A percentile compares a stretch with the other conserved stretches of the same genome.
These are phyloP conservation scores for Branchellion lobata DNA, from an alignment of 2,888 invertebrate species.

Conservation along the genomic window DNA sequence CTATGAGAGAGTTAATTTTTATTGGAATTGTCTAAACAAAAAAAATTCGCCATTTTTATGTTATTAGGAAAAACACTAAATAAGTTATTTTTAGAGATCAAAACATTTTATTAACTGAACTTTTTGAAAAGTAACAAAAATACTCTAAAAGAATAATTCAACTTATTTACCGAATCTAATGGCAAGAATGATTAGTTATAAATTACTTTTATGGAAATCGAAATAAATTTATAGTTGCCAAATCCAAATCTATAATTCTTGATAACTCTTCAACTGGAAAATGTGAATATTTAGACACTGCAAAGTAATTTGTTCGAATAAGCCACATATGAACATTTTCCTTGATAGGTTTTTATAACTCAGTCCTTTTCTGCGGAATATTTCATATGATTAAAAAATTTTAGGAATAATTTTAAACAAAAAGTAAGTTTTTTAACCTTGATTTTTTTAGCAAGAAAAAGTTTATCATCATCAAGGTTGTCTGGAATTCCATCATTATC, in stretches of 20 bases:
- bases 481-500: constrained; percentile 47
- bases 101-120: neutral
- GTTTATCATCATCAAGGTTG: constrained; percentile 42
- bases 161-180: too few species aligned
- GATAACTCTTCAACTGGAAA: neutral
- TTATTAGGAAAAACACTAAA: constrained; percentile 30
- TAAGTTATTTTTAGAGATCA: neutral
- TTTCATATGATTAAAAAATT: neutral
- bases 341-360: neutral
- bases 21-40: neutral
- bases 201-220: too few species aligned
- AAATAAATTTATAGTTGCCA: too few species aligned
- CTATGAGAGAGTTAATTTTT: neutral
- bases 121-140: neutral
- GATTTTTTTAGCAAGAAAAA: neutral
- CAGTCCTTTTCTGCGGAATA: constrained; percentile 25
- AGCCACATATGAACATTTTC: neutral
- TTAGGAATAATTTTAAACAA: neutral
- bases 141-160: neutral
- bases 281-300: neutral
- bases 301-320: neutral
- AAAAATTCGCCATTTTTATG: constrained; percentile 24
- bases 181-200: too few species aligned
- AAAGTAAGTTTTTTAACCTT: neutral
- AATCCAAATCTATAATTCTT: too few species aligned